Conservation (phyloP, 1,140 invertebrate genomes). For the Leptinotarsa defecta region DNA sequence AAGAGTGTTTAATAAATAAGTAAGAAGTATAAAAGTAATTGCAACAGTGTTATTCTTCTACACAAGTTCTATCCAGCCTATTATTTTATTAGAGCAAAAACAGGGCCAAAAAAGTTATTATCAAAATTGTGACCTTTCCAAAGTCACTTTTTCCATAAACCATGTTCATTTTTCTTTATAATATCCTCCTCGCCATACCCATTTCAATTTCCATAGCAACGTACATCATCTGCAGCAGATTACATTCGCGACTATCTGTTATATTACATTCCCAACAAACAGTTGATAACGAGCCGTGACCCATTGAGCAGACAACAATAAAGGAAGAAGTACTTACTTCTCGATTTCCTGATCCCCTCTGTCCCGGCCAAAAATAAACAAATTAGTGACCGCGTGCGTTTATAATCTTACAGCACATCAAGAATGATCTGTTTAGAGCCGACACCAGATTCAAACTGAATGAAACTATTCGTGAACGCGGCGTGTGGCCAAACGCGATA, state of each 20-base stretch:
- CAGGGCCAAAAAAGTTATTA: too few relatives aligned
- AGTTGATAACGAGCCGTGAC: not conserved
- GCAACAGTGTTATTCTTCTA: too few relatives aligned
- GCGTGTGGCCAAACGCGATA: slow-evolving; percentile 11
- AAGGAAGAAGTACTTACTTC: not conserved
- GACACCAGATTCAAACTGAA: slow-evolving; percentile 16
- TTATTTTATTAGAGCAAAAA: too few relatives aligned
- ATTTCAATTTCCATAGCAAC: not conserved
- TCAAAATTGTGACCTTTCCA: too few relatives aligned
- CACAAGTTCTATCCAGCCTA: too few relatives aligned
- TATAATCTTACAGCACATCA: not conserved
- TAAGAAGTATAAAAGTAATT: too few relatives aligned
- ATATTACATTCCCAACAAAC: slow-evolving; percentile 4
- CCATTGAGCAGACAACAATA: not conserved
- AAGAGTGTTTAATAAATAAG: too few relatives aligned
- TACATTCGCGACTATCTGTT: not conserved
- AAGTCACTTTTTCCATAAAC: too few relatives aligned
- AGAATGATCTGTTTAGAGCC: slow-evolving; percentile 9
- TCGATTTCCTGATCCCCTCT: slow-evolving; percentile 1
- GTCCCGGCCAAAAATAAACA: not conserved
- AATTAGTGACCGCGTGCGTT: slow-evolving; percentile 2
- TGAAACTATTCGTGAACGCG: slow-evolving; percentile 2
- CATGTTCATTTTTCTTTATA: too few relatives aligned
- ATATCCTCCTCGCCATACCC: not conserved
- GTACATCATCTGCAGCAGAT: not conserved